Evolutionary conservation across 1,140 invertebrate species (phyloP).

Genomic region (Solenopsis invicta): DNA sequence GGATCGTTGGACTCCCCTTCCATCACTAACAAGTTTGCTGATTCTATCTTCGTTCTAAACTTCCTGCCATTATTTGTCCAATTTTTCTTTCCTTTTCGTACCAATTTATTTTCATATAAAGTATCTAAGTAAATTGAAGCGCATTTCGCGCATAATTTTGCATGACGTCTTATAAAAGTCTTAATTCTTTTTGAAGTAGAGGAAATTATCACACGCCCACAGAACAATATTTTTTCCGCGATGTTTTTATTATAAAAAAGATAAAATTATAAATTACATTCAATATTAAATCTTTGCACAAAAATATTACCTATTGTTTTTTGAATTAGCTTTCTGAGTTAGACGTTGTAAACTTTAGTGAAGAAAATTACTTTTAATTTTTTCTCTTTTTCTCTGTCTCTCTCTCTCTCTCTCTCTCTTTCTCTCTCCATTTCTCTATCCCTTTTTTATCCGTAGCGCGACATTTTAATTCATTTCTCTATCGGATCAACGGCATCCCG

Average conservation of each 20-base stretch:
- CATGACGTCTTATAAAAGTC: background rate
- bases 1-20: background rate
- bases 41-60: slow-evolving; percentile 3
- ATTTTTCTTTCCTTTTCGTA: background rate
- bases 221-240: background rate
- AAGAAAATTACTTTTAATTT: background rate
- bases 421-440: slow-evolving; percentile 11
- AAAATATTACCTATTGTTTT: slow-evolving; percentile 14
- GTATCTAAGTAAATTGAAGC: background rate
- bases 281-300: background rate
- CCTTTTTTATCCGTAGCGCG: background rate
- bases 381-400: background rate
- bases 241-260: background rate
- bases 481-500: slow-evolving; percentile 43
- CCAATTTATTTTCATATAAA: background rate
- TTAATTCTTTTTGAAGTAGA: background rate
- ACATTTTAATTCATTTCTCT: slow-evolving; percentile 47
- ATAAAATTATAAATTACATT: background rate
- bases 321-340: background rate
- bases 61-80: background rate
- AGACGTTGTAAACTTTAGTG: background rate
- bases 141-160: background rate
- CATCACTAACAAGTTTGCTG: slow-evolving; percentile 25
- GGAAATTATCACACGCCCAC: background rate
- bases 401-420: background rate